Evolutionary conservation across 2,113 vertebrate species (phyloP).

Genomic region (Osmerus eperlanus): DNA sequence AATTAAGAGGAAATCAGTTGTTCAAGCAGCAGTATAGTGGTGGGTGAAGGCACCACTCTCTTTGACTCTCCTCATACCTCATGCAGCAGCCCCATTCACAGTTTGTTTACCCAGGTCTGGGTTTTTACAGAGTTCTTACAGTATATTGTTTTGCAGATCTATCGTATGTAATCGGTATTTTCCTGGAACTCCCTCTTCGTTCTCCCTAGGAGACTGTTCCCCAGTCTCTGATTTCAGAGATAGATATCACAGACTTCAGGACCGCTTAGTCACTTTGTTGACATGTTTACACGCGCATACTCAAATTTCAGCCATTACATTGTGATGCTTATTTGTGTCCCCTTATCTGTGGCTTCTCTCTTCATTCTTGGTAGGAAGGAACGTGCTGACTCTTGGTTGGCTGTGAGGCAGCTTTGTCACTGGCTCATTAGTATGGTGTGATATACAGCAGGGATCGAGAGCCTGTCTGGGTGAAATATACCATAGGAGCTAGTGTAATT

Average conservation of each 20-base stretch:
- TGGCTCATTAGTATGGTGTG: conserved; percentile 28
- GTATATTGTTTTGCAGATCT: not conserved
- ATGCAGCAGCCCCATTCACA: not conserved
- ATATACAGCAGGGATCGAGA: conserved; percentile 21
- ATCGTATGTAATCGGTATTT: not conserved
- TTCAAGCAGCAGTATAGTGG: no score
- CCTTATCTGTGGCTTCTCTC: not conserved
- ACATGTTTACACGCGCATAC: not conserved
- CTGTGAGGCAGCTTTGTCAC: not conserved
- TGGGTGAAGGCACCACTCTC: no score
- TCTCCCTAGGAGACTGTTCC: not conserved
- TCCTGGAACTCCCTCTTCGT: not conserved
- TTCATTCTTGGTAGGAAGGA: not conserved
- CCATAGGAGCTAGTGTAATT: conserved; percentile 7
- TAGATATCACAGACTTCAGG: not conserved
- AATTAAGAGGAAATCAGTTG: no score
- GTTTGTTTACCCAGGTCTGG: conserved; percentile 3
- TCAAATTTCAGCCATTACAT: not conserved
- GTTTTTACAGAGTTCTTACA: not conserved
- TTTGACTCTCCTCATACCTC: not conserved
- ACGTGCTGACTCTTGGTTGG: not conserved
- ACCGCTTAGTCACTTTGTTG: not conserved
- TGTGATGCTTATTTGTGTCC: not conserved
- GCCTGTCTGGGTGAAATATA: conserved; percentile 43
- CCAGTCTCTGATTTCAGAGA: not conserved